phyloP scores from a whole-genome alignment of 53 echinoderm and acorn worm species.

The Mesocentrotus franciscanus region DNA sequence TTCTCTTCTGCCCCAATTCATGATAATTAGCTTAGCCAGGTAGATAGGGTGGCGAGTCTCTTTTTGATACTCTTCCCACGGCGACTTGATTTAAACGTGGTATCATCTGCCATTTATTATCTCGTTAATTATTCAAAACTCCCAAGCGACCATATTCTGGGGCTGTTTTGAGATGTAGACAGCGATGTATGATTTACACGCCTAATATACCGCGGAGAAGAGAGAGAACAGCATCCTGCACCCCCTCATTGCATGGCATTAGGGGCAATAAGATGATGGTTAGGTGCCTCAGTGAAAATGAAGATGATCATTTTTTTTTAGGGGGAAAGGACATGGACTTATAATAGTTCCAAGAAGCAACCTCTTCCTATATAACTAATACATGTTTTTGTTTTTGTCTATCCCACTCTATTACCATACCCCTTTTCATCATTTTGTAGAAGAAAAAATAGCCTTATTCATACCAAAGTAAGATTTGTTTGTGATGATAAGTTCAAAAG shows the following conservation, averaged over 20 bases:
- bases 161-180: background rate
- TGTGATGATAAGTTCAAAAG: background rate
- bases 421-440: too few species aligned
- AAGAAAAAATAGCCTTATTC: too few species aligned
- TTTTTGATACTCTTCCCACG: background rate
- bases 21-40: background rate
- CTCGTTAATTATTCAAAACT: constrained; percentile 51
- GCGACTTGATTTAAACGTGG: constrained; percentile 31
- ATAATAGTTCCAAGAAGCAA: background rate
- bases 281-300: background rate
- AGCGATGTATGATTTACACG: constrained; percentile 39
- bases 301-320: background rate
- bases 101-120: constrained; percentile 52
- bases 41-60: background rate
- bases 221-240: background rate
- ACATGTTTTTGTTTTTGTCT: too few species aligned
- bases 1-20: constrained; percentile 17
- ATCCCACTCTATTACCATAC: too few species aligned
- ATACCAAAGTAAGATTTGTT: too few species aligned
- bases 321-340: background rate
- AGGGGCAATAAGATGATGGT: background rate
- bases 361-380: background rate
- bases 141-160: background rate
- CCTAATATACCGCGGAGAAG: background rate
- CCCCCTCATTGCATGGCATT: background rate